Evolutionary conservation across 2,797 vertebrate species (phyloP), one percentile per base, ranked within the genome.

Genomic region (Acridotheres tristis): DNA sequence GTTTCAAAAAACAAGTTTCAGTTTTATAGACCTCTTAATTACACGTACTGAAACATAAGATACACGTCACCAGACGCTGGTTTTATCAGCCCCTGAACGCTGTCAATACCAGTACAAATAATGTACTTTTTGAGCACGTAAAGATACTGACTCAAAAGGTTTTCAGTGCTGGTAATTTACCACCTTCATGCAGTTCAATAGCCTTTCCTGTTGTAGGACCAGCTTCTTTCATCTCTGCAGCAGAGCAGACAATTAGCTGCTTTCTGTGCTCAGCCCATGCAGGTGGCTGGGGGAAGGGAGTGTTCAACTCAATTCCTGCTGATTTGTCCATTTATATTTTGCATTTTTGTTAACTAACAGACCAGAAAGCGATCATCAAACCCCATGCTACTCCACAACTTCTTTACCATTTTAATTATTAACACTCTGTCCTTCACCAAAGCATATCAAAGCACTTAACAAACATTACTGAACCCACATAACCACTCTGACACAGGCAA

Each of bases 341-440:
- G 85, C 89, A 79, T 88, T 94, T 95, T 88, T 95, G 87, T 92
- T 94, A 94, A 94, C 94, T 92, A 95, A 81, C 90, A 93, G 96
- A 93, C 89, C 96, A 95, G 93, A 96, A 96, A 95, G 89, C 8
- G 1, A 85, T 58, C 36, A 17, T 77, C 94, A 91, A 73, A 62
- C 86, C 85, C 66, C 54, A 16, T 19, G 47, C 69, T 72, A 76
- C 93, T 81, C 68, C 5, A 89, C 74, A 90, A 92, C 61, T 94
- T 89, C 91, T 83, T 96, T 89, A 84, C 73, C 74, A 16, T 96
- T 97, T 92, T 93, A 97, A 97, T 97, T 92, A 96, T 94, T 93
- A 96, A 96, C 94, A 87, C 83, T 34, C 67, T 61, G 85, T 59
- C 92, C 89, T 91, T 84, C 85, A 71, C 80, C 73, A 92, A 73